Evolutionary conservation across 2,797 vertebrate species (phyloP).

Genomic region (Coilia nasus): DNA sequence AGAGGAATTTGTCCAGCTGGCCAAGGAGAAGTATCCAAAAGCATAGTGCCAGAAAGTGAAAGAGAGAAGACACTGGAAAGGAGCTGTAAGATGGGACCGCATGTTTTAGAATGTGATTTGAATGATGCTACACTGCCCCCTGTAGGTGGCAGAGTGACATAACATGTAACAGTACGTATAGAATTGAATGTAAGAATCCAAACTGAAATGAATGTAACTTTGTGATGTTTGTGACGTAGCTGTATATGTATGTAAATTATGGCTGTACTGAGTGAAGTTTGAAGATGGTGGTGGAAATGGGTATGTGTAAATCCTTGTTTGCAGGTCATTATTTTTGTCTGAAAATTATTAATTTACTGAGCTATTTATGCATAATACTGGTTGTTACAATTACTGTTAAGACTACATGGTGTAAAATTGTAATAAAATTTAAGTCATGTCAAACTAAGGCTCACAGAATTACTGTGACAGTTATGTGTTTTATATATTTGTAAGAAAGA

Average conservation of each 20-base stretch:
- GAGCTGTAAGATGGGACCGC: background rate
- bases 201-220: background rate
- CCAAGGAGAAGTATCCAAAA: conserved; percentile 50
- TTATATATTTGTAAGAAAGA: too few species aligned
- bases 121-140: background rate
- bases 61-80: background rate
- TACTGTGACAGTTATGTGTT: too few species aligned
- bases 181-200: background rate
- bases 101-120: background rate
- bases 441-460: background rate
- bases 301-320: background rate
- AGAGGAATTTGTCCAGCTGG: conserved; percentile 44
- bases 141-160: background rate
- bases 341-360: background rate
- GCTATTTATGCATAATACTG: background rate
- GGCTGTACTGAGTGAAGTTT: background rate
- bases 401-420: background rate
- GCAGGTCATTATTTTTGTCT: background rate
- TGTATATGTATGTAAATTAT: background rate
- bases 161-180: too few species aligned
- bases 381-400: background rate
- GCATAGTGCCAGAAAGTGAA: background rate
- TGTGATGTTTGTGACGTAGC: background rate
- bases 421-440: background rate
- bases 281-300: background rate